phyloP scores from a whole-genome alignment of 2,113 vertebrate genomes.

The Camelus dromedarius region DNA sequence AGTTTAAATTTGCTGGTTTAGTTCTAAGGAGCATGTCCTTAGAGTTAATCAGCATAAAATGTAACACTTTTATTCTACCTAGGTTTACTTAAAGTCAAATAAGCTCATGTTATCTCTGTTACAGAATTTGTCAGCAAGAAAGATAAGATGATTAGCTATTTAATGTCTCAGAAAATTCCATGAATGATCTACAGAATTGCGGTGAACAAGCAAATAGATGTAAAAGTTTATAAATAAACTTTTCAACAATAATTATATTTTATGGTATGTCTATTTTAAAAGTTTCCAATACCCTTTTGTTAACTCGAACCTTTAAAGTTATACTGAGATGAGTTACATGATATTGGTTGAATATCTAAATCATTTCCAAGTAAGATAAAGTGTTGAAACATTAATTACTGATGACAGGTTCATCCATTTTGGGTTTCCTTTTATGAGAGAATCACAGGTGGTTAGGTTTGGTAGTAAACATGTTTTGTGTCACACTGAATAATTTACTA shows the following conservation, averaged over 20 bases:
- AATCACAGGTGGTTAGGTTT: not conserved
- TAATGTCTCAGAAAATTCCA: not conserved
- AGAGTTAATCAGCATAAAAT: not conserved
- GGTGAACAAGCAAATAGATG: not conserved
- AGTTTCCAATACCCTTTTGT: not conserved
- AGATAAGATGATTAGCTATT: not conserved
- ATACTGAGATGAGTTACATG: no score
- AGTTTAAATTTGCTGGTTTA: not conserved
- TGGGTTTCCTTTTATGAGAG: not conserved
- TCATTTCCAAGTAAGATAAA: not conserved
- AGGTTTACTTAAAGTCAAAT: not conserved
- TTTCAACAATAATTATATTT: not conserved
- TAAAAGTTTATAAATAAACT: not conserved
- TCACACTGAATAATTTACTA: not conserved
- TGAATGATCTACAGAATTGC: not conserved
- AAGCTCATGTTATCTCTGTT: not conserved
- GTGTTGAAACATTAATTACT: not conserved
- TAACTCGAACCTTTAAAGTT: not conserved
- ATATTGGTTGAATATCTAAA: not conserved
- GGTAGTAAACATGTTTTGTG: not conserved
- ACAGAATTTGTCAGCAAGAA: no score
- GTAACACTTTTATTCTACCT: not conserved
- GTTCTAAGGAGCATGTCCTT: not conserved
- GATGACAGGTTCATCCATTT: not conserved
- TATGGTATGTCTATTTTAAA: not conserved